Conservation (phyloP, 1,140 invertebrate species). For the Hycleus cichorii region DNA sequence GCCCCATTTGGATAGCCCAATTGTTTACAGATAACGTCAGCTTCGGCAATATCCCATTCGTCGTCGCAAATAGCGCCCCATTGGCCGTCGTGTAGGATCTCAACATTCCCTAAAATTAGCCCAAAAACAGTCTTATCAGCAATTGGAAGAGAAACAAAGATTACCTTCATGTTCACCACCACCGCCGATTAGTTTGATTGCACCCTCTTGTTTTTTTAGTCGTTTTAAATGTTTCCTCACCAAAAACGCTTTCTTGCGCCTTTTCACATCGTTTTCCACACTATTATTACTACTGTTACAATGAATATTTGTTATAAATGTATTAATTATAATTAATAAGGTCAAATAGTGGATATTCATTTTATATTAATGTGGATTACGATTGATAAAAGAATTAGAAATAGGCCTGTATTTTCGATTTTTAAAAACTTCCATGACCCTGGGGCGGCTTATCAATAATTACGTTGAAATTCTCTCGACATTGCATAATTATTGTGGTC, state of each 20-base stretch:
- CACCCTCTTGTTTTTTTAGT: constrained; percentile 63
- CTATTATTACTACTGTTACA: not conserved
- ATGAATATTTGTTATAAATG: no score
- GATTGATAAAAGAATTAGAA: no score
- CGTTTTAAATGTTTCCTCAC: constrained; percentile 51
- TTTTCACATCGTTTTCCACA: constrained; percentile 13
- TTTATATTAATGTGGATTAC: no score
- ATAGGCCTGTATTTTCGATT: no score
- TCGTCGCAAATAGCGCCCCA: constrained; percentile 92
- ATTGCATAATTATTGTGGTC: no score
- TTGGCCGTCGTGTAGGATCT: constrained; percentile 73
- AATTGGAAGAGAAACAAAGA: not conserved
- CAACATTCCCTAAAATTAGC: constrained; percentile 67
- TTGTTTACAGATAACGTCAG: constrained; percentile 72
- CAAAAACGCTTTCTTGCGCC: constrained; percentile 41
- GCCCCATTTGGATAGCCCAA: constrained; percentile 58
- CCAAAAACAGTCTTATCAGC: not conserved
- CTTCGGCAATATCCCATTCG: constrained; percentile 80
- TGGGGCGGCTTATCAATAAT: no score
- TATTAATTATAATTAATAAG: no score
- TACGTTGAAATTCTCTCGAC: no score
- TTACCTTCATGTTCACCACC: constrained; percentile 60
- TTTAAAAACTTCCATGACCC: no score
- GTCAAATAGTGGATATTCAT: no score
- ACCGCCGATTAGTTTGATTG: constrained; percentile 60